These are phyloP conservation scores for Pentalonia nigronervosa DNA, from an alignment of 1,140 invertebrate genomes.

Conservation along the genomic window DNA sequence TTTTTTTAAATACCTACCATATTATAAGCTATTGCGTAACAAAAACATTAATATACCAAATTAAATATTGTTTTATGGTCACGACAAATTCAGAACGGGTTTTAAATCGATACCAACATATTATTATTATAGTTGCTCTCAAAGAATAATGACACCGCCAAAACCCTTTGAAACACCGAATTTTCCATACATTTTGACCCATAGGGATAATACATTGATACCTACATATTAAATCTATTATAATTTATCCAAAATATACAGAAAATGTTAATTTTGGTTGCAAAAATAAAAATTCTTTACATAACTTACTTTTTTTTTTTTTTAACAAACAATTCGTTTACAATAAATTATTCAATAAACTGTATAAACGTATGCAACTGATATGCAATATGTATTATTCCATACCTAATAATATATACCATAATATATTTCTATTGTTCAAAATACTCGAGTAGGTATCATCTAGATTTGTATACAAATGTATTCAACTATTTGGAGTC, in stretches of 20 bases:
- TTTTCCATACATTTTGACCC: not conserved
- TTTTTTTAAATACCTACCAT: not conserved
- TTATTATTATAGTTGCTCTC: constrained; percentile 24
- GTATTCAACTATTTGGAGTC: not conserved
- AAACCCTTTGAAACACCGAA: constrained; percentile 20
- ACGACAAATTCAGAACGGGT: constrained; percentile 5
- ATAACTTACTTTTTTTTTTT: not conserved
- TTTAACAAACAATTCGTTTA: not conserved
- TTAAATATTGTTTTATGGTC: constrained; percentile 12
- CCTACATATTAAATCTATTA: not conserved
- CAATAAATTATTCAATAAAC: constrained; percentile 25
- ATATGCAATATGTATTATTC: constrained; percentile 15
- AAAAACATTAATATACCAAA: not conserved
- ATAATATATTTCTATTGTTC: constrained; percentile 32
- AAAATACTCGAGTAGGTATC: not conserved
- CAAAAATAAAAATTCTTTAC: not conserved
- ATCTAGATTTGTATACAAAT: not conserved
- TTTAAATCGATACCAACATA: not conserved
- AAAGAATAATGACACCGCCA: not conserved
- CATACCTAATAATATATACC: not conserved
- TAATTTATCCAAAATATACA: not conserved
- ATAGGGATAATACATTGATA: not conserved
- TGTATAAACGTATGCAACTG: not conserved
- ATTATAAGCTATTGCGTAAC: not conserved
- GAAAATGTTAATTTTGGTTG: constrained; percentile 19